Conservation (phyloP, 2,888 invertebrate genomes). For the Mimas tiliae region DNA sequence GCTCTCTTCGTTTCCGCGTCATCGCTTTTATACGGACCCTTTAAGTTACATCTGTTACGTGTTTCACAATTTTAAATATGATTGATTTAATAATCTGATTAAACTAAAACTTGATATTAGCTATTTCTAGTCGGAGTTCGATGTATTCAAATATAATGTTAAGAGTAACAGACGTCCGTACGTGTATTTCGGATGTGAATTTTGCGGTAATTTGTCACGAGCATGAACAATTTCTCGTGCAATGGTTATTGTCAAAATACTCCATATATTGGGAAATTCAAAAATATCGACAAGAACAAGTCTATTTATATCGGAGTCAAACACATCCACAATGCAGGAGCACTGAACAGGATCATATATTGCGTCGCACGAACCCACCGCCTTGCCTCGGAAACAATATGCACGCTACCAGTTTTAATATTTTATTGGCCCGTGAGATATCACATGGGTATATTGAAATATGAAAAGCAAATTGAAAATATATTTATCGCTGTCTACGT, state of each 20-base stretch:
- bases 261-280: slow-evolving; percentile 32
- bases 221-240: slow-evolving; percentile 16
- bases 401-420: slow-evolving; percentile 56
- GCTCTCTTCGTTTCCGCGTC: slow-evolving; percentile 47
- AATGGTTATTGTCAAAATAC: slow-evolving; percentile 32
- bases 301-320: slow-evolving; percentile 36
- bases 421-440: slow-evolving; percentile 54
- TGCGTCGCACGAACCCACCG: slow-evolving; percentile 39
- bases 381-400: slow-evolving; percentile 46
- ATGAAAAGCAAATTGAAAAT: slow-evolving; percentile 52
- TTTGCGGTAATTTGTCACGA: slow-evolving; percentile 10
- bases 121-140: neutral
- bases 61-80: slow-evolving; percentile 20
- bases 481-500: slow-evolving; percentile 40
- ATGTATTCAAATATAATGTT: slow-evolving; percentile 8
- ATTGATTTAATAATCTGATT: slow-evolving; percentile 5
- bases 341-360: slow-evolving; percentile 38
- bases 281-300: slow-evolving; percentile 35
- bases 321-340: slow-evolving; percentile 35
- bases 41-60: slow-evolving; percentile 32
- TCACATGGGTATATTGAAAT: slow-evolving; percentile 51
- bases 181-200: slow-evolving; percentile 1
- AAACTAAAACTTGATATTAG: neutral
- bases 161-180: neutral
- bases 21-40: slow-evolving; percentile 34